Evolutionary conservation across 2,797 vertebrate genomes (phyloP), one percentile per base, ranked within the genome.

Genomic region (Danionella dracula): DNA sequence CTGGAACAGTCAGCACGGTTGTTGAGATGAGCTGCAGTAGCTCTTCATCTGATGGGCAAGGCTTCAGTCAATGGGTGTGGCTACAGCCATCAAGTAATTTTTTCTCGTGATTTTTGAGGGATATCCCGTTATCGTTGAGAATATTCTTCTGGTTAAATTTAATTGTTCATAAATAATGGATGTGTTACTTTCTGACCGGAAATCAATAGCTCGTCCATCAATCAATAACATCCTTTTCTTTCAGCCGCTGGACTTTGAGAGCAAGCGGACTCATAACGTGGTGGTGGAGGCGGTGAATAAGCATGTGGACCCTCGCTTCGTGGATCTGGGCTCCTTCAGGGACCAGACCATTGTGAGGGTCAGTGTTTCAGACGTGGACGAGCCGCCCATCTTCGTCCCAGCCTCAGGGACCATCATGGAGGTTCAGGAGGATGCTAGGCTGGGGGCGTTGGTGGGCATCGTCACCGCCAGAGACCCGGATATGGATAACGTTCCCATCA

Each of bases 271-370:
- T 4, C 96, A 99, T 86, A 98, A 93, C 0, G 90, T 99, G 0
- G 92, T 99, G 69, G 89, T 99, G 74, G 96, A 99, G 79, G 96
- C 96, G 0, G 89, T 96, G 44, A 98, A 99, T 82, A 98, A 97
- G 79, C 96, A 97, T 0, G 91, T 93, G 5, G 96, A 99, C 72
- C 93, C 94, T 38, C 92, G 92, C 13, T 95, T 96, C 0, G 82
- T 87, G 56, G 92, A 96, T 83, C 83, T 98, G 77, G 96, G 94
- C 56, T 91, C 95, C 6, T 98, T 99, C 78, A 84, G 91, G 34
- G 96, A 98, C 86, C 93, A 96, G 84, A 93, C 95, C 46, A 96
- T 98, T 0, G 92, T 99, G 23, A 86, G 89, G 1, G 92, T 99
- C 75, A 93, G 92, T 0, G 94, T 99, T 73, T 87, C 91, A 0